phyloP scores from a whole-genome alignment of 2,888 invertebrate genomes.

The Diloba caeruleocephala region DNA sequence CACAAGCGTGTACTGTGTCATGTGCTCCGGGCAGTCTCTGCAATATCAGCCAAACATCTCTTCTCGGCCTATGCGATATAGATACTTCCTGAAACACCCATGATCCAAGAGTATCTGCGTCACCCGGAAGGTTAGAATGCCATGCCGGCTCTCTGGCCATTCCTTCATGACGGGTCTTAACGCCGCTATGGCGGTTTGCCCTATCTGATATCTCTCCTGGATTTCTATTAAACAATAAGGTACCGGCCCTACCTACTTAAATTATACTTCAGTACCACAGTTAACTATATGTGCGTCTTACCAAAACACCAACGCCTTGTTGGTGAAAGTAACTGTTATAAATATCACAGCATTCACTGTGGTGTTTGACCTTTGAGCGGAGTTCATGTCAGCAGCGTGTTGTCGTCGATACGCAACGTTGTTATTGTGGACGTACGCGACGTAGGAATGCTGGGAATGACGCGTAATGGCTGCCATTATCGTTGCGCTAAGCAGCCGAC shows the following conservation, averaged over 20 bases:
- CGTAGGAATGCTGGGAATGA: slow-evolving; percentile 65
- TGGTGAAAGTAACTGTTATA: slow-evolving; percentile 48
- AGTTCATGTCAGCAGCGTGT: slow-evolving; percentile 44
- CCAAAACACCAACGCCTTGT: slow-evolving; percentile 40
- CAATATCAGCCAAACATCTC: too few relatives aligned
- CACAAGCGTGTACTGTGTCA: too few relatives aligned
- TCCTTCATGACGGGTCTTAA: too few relatives aligned
- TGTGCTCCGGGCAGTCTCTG: too few relatives aligned
- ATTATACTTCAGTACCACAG: slow-evolving; percentile 19
- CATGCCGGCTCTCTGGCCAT: too few relatives aligned
- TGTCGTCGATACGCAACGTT: slow-evolving; percentile 53
- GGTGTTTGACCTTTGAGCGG: slow-evolving; percentile 40
- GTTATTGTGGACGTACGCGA: slow-evolving; percentile 55
- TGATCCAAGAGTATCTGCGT: too few relatives aligned
- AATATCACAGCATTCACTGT: slow-evolving; percentile 45
- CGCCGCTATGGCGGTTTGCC: too few relatives aligned
- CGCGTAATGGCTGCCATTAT: slow-evolving; percentile 68
- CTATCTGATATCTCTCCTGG: not conserved
- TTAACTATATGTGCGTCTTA: slow-evolving; percentile 34
- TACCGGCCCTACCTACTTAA: slow-evolving; percentile 21
- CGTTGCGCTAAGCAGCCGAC: slow-evolving; percentile 65
- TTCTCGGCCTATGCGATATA: too few relatives aligned
- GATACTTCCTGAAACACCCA: too few relatives aligned
- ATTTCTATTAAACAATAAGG: slow-evolving; percentile 6
- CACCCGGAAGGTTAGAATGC: too few relatives aligned